These are phyloP conservation scores for Pogonomyrmex barbatus DNA, from an alignment of 1,140 invertebrate species.

Conservation along the genomic window DNA sequence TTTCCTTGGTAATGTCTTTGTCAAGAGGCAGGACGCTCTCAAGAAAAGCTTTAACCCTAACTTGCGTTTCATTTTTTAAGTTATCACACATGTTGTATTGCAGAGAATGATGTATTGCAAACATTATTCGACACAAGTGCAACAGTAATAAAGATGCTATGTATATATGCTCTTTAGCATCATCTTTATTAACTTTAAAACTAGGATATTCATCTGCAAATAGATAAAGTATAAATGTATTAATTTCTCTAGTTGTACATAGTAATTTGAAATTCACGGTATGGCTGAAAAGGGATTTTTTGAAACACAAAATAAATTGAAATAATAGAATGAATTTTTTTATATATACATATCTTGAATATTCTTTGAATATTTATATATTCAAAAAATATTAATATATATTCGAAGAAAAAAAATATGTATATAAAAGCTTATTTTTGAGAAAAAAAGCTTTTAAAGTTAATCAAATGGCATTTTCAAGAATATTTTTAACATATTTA, in stretches of 20 bases:
- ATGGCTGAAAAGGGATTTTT: no score
- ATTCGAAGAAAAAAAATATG: no score
- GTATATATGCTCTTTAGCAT: conserved; percentile 71
- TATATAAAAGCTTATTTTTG: no score
- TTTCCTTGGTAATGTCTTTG: conserved; percentile 78
- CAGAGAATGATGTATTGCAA: conserved; percentile 77
- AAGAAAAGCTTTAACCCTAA: conserved; percentile 83
- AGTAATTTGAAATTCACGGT: neutral
- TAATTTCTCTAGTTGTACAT: conserved; percentile 4
- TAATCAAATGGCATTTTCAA: no score
- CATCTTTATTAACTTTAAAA: conserved; percentile 69
- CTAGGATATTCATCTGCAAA: conserved; percentile 82
- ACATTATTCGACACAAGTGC: conserved; percentile 78
- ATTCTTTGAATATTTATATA: no score
- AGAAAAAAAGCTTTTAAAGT: no score
- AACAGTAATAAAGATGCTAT: conserved; percentile 79
- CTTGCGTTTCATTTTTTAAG: conserved; percentile 79
- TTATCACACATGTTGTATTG: conserved; percentile 77
- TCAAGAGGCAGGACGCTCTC: conserved; percentile 80
- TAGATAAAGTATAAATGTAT: neutral
- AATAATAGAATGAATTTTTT: no score
- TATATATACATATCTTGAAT: no score
- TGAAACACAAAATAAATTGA: no score
- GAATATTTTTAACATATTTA: no score
- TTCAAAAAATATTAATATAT: no score